phyloP scores from a whole-genome alignment of 2,113 vertebrate species.

The Mungos mungo region DNA sequence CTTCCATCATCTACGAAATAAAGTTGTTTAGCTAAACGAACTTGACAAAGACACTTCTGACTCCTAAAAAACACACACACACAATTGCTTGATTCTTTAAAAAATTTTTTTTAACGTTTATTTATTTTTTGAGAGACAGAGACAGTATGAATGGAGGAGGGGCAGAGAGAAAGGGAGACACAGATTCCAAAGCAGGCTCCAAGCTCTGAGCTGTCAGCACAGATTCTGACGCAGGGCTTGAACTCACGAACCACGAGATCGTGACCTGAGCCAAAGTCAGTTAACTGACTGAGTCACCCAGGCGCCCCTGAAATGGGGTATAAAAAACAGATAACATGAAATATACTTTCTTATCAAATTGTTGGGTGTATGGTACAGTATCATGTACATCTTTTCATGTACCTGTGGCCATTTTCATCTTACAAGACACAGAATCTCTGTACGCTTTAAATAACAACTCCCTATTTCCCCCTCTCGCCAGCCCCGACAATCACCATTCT shows the following conservation, averaged over 20 bases:
- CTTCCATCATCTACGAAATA: background rate
- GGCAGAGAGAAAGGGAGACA: no score
- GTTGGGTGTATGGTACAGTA: background rate
- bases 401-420: background rate
- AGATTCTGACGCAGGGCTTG: no score
- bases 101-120: no score
- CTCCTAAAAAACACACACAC: background rate
- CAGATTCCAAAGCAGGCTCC: no score
- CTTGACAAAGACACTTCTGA: background rate
- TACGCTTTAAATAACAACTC: background rate
- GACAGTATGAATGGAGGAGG: no score
- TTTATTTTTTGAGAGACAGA: no score
- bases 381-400: background rate
- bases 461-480: background rate
- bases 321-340: background rate
- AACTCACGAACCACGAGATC: no score
- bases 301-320: no score
- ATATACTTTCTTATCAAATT: background rate
- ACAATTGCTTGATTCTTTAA: background rate
- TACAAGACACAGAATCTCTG: background rate
- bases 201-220: no score
- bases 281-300: no score
- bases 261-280: no score
- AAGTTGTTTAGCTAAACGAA: conserved; percentile 16
- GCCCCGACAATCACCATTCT: background rate